Evolutionary conservation across 2,888 invertebrate species (phyloP).

Genomic region (Deroplatys truncata): DNA sequence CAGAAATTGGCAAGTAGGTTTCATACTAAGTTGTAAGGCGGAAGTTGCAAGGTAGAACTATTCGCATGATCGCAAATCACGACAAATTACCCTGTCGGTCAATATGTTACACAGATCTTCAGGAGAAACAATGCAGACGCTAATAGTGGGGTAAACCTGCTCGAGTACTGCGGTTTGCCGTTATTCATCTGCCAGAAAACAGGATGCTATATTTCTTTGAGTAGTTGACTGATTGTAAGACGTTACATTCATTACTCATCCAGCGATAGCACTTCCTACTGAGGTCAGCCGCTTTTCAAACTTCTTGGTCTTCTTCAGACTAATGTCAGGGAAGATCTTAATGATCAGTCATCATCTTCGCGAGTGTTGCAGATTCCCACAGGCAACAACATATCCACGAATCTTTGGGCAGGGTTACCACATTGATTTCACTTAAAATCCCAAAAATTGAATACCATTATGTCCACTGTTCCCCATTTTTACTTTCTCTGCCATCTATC

Average conservation of each 20-base stretch:
- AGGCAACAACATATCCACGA: too few species aligned
- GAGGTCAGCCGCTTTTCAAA: neutral
- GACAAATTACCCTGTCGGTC: neutral
- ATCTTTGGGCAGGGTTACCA: too few species aligned
- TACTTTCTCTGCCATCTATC: too few species aligned
- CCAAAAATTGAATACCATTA: too few species aligned
- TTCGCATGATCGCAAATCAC: neutral
- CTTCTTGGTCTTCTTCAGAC: too few species aligned
- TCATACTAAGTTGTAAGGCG: neutral
- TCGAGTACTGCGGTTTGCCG: neutral
- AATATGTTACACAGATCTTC: neutral
- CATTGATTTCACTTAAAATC: too few species aligned
- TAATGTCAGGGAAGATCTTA: neutral
- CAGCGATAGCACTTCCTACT: neutral
- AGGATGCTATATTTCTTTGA: neutral
- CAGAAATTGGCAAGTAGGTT: too few species aligned
- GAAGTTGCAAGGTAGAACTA: neutral
- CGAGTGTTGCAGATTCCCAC: too few species aligned
- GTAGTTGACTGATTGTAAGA: neutral
- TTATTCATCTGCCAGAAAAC: neutral
- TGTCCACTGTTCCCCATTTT: too few species aligned
- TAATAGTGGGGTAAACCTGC: neutral
- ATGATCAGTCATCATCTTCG: too few species aligned
- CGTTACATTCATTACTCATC: neutral
- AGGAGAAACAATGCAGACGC: neutral